phyloP scores from a whole-genome alignment of 1,140 invertebrate genomes.

The Choristoneura fumiferana region DNA sequence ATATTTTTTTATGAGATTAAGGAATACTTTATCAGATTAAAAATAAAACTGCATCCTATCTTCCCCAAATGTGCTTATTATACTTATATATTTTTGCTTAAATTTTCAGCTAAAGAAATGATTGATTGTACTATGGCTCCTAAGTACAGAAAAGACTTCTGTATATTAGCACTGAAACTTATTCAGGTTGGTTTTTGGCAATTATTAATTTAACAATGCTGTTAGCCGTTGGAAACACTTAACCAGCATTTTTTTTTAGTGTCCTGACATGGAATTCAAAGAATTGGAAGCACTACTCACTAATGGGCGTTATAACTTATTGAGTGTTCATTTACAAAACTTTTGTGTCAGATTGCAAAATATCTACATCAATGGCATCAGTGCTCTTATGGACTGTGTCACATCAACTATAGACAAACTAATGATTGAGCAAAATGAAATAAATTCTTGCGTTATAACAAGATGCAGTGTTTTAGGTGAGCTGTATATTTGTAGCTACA shows the following conservation, averaged over 20 bases:
- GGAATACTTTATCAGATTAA: too few species aligned
- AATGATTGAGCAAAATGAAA: slow-evolving; percentile 66
- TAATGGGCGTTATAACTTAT: slow-evolving; percentile 70
- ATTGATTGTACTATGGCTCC: slow-evolving; percentile 64
- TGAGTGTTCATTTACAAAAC: slow-evolving; percentile 72
- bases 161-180: slow-evolving; percentile 71
- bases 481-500: not conserved
- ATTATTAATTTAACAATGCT: too few species aligned
- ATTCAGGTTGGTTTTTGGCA: slow-evolving; percentile 57
- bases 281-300: slow-evolving; percentile 69
- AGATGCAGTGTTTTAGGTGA: slow-evolving; percentile 74
- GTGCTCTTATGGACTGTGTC: slow-evolving; percentile 72
- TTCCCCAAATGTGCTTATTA: not conserved
- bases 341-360: slow-evolving; percentile 74
- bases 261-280: slow-evolving; percentile 76
- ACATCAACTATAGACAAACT: slow-evolving; percentile 69
- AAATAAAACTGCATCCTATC: too few species aligned
- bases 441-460: slow-evolving; percentile 63
- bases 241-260: slow-evolving; percentile 55
- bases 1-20: too few species aligned
- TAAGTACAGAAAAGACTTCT: slow-evolving; percentile 76
- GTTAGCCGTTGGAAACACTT: too few species aligned
- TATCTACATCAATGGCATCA: slow-evolving; percentile 73
- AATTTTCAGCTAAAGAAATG: slow-evolving; percentile 62
- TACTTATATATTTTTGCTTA: slow-evolving; percentile 15